Base-by-base conservation (phyloP, 2,797 vertebrate genomes). In the Cuculus canorus region DNA sequence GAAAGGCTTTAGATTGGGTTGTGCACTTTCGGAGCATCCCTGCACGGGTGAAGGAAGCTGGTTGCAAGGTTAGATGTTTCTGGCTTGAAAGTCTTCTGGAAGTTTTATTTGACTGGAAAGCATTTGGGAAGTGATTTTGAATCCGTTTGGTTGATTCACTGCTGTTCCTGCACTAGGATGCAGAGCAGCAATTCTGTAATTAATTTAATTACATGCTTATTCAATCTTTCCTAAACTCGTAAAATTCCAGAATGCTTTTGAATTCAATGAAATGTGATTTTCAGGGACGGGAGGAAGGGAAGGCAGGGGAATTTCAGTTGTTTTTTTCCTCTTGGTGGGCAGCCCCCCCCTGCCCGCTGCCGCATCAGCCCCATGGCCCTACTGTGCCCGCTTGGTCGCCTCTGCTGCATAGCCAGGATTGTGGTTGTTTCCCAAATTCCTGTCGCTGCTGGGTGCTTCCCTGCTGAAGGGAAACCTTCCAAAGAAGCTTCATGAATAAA, bases 201-300 rank as follows among this genome's bases (percentile, higher is more conserved):
- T 95, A 94, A 95, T 95, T 93, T 93, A 95, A 94, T 97, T 96
- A 95, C 92, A 90, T 79, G 95, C 93, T 95, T 92, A 88, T 96
- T 95, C 95, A 91, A 53, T 92, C 92, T 96, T 92, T 75, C 87
- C 85, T 86, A 96, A 96, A 96, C 87, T 86, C 83, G 82, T 85
- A 86, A 68, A 89, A 93, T 87, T 93, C 93, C 84, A 75, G 73
- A 89, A 91, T 82, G 90, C 61, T 86, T 92, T 75, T 83, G 80
- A 89, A 83, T 87, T 95, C 69, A 72, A 37, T 70, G 63, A 65
- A 93, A 72, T 81, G 87, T 65, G 87, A 88, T 92, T 95, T 95
- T 90, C 90, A 72, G 84, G 89, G 87, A n/a, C 25, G 19, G 65
- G 57, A 81, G 90, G 61, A 71, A 75, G 54, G 82, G 86, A 93